A percentile compares a stretch with the other conserved stretches of the same genome.
Evolutionary conservation across 2,113 vertebrate genomes (phyloP).

Genomic region (Myxocyprinus asiaticus): DNA sequence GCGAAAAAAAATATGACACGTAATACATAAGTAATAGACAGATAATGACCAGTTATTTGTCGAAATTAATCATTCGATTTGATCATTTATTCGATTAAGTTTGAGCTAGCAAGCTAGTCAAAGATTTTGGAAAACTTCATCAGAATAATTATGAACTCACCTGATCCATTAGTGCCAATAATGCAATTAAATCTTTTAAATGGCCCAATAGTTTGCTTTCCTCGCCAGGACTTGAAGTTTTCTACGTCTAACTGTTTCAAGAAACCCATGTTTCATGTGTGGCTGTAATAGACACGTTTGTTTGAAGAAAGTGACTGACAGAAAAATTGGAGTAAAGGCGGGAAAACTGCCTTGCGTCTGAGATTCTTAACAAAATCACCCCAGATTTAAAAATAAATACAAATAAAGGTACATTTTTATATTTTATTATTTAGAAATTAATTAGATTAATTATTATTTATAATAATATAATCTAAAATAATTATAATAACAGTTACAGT

Average conservation of each 20-base stretch:
- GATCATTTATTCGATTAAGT: too few relatives aligned
- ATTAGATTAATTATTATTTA: too few relatives aligned
- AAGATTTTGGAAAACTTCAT: neutral
- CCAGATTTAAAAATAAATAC: too few relatives aligned
- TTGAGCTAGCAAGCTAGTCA: too few relatives aligned
- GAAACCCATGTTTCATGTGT: constrained; percentile 75
- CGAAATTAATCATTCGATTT: neutral
- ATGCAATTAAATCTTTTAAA: constrained; percentile 89
- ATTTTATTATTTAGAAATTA: too few relatives aligned
- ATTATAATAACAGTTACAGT: too few relatives aligned
- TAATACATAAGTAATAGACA: neutral
- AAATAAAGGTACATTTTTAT: too few relatives aligned
- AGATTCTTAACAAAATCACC: too few relatives aligned
- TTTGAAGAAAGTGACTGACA: neutral
- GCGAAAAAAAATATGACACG: neutral
- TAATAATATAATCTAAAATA: too few relatives aligned
- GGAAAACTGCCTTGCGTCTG: neutral
- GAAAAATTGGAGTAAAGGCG: neutral
- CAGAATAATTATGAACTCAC: constrained; percentile 66
- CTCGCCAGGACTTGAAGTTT: constrained; percentile 95
- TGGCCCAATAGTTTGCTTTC: constrained; percentile 85
- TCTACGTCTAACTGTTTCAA: constrained; percentile 82
- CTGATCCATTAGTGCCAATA: constrained; percentile 93
- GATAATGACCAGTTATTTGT: neutral
- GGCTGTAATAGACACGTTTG: neutral